These are phyloP conservation scores for Sorex fumeus DNA, from an alignment of 2,113 vertebrate genomes.

Conservation along the genomic window DNA sequence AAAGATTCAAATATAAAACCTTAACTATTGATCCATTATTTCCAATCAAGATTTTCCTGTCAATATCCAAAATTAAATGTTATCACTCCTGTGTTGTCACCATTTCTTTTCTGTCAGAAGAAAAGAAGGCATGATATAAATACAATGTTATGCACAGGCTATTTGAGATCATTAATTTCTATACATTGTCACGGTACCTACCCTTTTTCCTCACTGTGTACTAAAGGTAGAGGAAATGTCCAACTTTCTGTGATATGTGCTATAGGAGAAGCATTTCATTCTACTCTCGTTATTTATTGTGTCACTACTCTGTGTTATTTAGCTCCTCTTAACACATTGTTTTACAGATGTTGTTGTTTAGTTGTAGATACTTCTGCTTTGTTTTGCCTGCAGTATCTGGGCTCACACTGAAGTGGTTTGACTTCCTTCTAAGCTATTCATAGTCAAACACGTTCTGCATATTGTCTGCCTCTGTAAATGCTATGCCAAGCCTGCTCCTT, in stretches of 20 bases:
- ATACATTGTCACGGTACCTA: slow-evolving; percentile 4
- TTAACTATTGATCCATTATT: slow-evolving; percentile 24
- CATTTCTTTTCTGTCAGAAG: slow-evolving; percentile 69
- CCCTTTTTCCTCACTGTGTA: background rate
- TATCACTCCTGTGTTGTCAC: slow-evolving; percentile 49
- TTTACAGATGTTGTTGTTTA: slow-evolving; percentile 13
- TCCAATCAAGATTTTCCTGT: slow-evolving; percentile 42
- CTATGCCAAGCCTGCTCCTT: slow-evolving; percentile 18
- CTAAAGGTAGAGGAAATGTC: slow-evolving; percentile 54
- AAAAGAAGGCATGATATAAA: slow-evolving; percentile 37
- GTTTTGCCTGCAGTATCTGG: slow-evolving; percentile 42
- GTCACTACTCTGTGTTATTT: slow-evolving; percentile 6
- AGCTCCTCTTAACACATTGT: slow-evolving; percentile 45
- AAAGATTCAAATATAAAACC: slow-evolving; percentile 59
- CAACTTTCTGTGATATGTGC: slow-evolving; percentile 19
- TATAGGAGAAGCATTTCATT: background rate
- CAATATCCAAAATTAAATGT: slow-evolving; percentile 60
- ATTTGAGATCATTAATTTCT: slow-evolving; percentile 76
- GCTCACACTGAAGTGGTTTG: background rate
- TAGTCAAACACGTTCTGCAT: background rate
- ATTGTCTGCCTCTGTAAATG: slow-evolving; percentile 42
- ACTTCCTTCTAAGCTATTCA: slow-evolving; percentile 23
- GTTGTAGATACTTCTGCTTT: slow-evolving; percentile 42
- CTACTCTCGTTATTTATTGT: background rate
- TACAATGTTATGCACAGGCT: slow-evolving; percentile 62